Percentiles rank a stretch among this genome's conserved stretches.
Evolutionary conservation across 2,888 invertebrate species (phyloP).

Genomic region (Saturnia japonica): DNA sequence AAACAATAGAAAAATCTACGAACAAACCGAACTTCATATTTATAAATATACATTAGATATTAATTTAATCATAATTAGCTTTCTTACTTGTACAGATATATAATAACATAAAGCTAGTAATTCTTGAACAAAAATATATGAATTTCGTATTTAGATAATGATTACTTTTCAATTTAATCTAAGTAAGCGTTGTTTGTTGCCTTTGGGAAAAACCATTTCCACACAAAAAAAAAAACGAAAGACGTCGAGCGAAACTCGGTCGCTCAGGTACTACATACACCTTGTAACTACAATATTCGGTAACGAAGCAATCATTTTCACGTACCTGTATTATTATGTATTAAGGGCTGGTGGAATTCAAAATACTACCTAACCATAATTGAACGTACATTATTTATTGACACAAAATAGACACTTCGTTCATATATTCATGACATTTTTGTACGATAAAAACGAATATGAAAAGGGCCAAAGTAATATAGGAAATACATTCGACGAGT

Average conservation of each 20-base stretch:
- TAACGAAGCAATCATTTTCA: neutral
- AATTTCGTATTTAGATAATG: too few relatives aligned
- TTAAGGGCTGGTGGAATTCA: neutral
- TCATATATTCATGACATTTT: constrained; percentile 1
- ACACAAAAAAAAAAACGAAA: neutral
- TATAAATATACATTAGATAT: neutral
- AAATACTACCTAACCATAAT: neutral
- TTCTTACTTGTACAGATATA: neutral
- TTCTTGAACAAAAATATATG: too few relatives aligned
- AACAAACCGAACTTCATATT: too few relatives aligned
- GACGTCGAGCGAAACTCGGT: neutral
- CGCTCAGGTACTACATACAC: neutral
- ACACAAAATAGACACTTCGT: constrained; percentile 4
- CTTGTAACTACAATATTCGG: neutral
- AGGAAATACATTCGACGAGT: neutral
- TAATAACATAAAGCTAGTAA: too few relatives aligned
- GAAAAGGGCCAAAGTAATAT: neutral
- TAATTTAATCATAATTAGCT: neutral
- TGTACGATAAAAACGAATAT: constrained; percentile 3
- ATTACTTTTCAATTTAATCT: too few relatives aligned
- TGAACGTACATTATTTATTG: constrained; percentile 4
- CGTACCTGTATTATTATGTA: neutral
- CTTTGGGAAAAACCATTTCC: neutral
- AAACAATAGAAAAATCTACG: too few relatives aligned
- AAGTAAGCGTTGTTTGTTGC: too few relatives aligned